Percentiles rank a stretch among this genome's conserved stretches.
These are phyloP conservation scores for Montipora efflorescens DNA, from an alignment of 64 coral and sea anemone species.

Conservation along the genomic window DNA sequence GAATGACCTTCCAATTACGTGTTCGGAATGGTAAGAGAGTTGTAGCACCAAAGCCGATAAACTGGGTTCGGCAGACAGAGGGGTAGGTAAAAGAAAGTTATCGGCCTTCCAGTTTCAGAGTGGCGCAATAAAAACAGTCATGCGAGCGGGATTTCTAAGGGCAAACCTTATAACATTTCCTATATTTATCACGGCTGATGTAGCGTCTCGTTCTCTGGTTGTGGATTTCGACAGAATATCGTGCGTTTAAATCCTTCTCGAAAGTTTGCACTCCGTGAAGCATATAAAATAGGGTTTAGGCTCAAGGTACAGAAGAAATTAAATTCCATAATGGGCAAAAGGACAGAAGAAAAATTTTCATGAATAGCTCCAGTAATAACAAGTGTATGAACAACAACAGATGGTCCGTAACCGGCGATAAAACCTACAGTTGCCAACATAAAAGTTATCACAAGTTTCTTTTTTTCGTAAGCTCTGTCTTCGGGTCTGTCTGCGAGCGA, in stretches of 20 bases:
- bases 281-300: neutral
- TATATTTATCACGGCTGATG: too few relatives aligned
- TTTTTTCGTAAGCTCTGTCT: constrained; percentile 6
- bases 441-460: neutral
- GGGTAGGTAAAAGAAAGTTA: too few relatives aligned
- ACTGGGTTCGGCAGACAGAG: too few relatives aligned
- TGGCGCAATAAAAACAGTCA: too few relatives aligned
- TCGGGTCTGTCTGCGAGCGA: neutral
- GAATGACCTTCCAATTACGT: too few relatives aligned
- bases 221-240: neutral
- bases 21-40: too few relatives aligned
- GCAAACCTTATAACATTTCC: too few relatives aligned
- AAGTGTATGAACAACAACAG: neutral
- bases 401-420: neutral
- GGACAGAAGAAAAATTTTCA: neutral
- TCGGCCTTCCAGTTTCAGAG: too few relatives aligned
- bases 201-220: neutral
- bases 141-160: too few relatives aligned
- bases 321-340: neutral
- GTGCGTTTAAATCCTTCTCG: neutral
- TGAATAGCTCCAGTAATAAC: neutral
- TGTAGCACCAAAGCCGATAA: too few relatives aligned
- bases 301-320: neutral
- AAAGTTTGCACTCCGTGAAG: neutral
- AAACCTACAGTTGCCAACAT: neutral